Evolutionary conservation across 53 echinoderm and acorn worm species (phyloP), one percentile per base, ranked within the genome.

Genomic region (Hippasteria phrygiana): DNA sequence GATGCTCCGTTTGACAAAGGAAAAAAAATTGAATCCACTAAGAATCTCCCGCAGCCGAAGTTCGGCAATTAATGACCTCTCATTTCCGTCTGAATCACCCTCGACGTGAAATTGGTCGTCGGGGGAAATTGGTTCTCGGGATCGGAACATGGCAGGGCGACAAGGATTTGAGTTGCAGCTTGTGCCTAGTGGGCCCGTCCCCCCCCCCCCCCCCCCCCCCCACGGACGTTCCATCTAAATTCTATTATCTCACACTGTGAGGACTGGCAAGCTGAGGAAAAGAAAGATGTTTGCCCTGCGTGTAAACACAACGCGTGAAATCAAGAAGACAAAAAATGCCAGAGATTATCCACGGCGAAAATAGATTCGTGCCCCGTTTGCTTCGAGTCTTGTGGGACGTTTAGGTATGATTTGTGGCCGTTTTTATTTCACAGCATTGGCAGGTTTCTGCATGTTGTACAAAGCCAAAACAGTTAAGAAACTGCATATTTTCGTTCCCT

Each of bases 1-100:
- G 13, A n/a, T 62, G 62, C 13, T 24, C 27, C 2, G 34, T 2
- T 5, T 66, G 67, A 66, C 36, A 66, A 47, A 47, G 31, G 56
- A 3, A 7, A 5, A 45, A 59, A 18, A 59, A 59, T 5, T 26
- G 59, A 59, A 59, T 59, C n/a, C 67, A 33, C 67, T 56, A 18
- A 3, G 56, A 56, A 56, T 3, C 18, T 4, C 67, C 36, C 9
- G 35, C 8, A 14, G 31, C 67, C 37, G 77, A 53, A 36, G 59
- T 78, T 55, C 38, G 22, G 40, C 78, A 32, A 55, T 66, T 66
- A 82, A 64, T 63, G 82, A 82, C 45, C 13, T 32, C 20, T 82
- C 65, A 82, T 82, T 82, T 82, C 82, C 66, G 64, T 22, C 43
- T 82, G 82, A 29, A 47, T 82, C 65, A 62, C 38, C 39, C 56